Evolutionary conservation across 1,140 invertebrate genomes (phyloP), one percentile per base, ranked within the genome.

Genomic region (Trachymyrmex septentrionalis): DNA sequence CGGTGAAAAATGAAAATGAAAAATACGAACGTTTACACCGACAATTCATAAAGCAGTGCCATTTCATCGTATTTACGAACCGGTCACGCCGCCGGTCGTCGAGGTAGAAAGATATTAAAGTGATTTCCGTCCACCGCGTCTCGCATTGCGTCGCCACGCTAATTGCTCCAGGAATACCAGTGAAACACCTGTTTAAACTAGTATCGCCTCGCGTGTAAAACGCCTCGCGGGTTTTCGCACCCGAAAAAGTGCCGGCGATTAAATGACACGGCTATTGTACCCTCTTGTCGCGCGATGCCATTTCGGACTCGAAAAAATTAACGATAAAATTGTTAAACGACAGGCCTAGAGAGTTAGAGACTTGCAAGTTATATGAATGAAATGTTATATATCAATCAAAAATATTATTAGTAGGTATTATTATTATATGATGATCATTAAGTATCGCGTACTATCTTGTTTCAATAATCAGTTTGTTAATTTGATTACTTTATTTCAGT

Each of bases 121-220:
- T 63, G 85, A 86, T 86, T 86, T 86, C 85, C 85, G 85, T 63
- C 30, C 50, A 3, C 24, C 21, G 80, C 53, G 38, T 34, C 34
- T 59, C 59, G 19, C 80, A 16, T 16, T 16, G 48, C 14, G 63
- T 84, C 81, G 72, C 67, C 75, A 67, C 53, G 82, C 86, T 91
- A 90, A 91, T 91, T 91, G 89, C 89, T 78, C 71, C 88, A 86
- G 86, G 89, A 88, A 90, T 88, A 86, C 89, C 89, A 86, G 69
- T 57, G 88, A 71, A 90, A 90, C 88, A 90, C 69, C 88, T 90
- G 90, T 75, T 90, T 87, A 87, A 90, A 75, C 89, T 87, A 87
- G 86, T 61, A 90, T 78, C 88, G 85, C 76, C 88, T 71, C 71
- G 61, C 67, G 88, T 57, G 66, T 55, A 72, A 82, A 82, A 82